A percentile compares a stretch with the other conserved stretches of the same genome.
These are phyloP conservation scores for Actias luna DNA, from an alignment of 2,888 invertebrate genomes.

Conservation along the genomic window DNA sequence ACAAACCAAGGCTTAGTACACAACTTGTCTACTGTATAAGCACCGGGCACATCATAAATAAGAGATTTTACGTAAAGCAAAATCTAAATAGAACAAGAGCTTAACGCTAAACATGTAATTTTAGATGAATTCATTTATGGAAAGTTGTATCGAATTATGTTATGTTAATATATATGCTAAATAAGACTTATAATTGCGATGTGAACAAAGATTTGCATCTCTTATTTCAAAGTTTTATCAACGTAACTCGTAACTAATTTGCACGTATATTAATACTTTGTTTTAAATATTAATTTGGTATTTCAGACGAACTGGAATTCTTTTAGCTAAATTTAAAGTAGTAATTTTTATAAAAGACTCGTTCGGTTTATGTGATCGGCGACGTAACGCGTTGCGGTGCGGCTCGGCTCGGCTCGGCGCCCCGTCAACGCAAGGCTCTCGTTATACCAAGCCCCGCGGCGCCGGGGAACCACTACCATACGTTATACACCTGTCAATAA, in stretches of 20 bases:
- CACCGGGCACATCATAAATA: constrained; percentile 29
- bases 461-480: constrained; percentile 42
- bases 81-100: constrained; percentile 24
- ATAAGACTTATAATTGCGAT: not conserved
- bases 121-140: constrained; percentile 24
- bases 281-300: not conserved
- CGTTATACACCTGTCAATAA: constrained; percentile 42
- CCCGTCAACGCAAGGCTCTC: constrained; percentile 59
- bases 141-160: constrained; percentile 22
- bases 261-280: too few relatives aligned
- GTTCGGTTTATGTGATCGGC: constrained; percentile 42
- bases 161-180: constrained; percentile 9
- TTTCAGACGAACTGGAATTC: constrained; percentile 20
- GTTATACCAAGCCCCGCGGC: constrained; percentile 71
- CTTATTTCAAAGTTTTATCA: not conserved
- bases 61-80: constrained; percentile 29
- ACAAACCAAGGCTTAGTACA: constrained; percentile 31
- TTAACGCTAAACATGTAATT: constrained; percentile 28
- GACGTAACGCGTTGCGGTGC: not conserved
- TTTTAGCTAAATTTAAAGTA: constrained; percentile 49
- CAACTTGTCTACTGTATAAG: constrained; percentile 23
- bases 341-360: constrained; percentile 59
- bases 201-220: not conserved
- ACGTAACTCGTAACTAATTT: not conserved
- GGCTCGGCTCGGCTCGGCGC: constrained; percentile 37